Base-by-base conservation (phyloP, 2,888 invertebrate species). In the Frankliniella intonsa region DNA sequence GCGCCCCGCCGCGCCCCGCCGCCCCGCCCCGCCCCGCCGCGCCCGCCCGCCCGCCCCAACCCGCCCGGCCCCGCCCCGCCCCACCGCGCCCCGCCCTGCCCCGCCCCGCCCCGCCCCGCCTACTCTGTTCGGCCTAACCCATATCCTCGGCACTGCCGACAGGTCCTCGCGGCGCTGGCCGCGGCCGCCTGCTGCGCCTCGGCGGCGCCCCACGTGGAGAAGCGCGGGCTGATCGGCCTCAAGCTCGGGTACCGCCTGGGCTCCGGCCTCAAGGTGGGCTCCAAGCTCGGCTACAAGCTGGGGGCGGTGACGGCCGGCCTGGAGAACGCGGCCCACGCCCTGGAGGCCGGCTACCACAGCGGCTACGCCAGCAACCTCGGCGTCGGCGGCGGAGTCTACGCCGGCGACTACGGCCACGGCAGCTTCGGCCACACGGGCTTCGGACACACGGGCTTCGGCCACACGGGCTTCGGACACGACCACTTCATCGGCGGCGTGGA, bases 301-400 rank as follows among this genome's bases (percentile, higher is more conserved):
- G 69, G 69, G 10, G 69, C 69, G 22, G 22, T 25, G 7, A 76
- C 69, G 22, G 69, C 69, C 69, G 25, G 25, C 10, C 69, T 76
- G 11, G 69, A 76, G 69, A 76, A 76, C 69, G 69, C 69, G 22
- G 69, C 69, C 25, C 69, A 76, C 69, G 69, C 69, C 25, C 69
- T 76, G 22, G 69, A 76, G 69, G 10, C 22, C 25, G 69, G 69
- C 69, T 76, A 76, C 25, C 69, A 76, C 69, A 76, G 11, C 69
- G 69, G 69, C 69, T 76, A 76, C 69, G 25, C 69, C 69, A 22
- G 22, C 25, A 22, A 76, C 22, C 69, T 76, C 22, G 55, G 55
- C 55, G 8, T 10, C 69, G 22, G 25, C 69, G 22, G 25, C 25
- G 9, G 11, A 22, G 69, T 22, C 69, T 76, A 76, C 69, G 69